Conservation (phyloP, 2,888 invertebrate genomes). For the Caenorhabditis japonica region DNA sequence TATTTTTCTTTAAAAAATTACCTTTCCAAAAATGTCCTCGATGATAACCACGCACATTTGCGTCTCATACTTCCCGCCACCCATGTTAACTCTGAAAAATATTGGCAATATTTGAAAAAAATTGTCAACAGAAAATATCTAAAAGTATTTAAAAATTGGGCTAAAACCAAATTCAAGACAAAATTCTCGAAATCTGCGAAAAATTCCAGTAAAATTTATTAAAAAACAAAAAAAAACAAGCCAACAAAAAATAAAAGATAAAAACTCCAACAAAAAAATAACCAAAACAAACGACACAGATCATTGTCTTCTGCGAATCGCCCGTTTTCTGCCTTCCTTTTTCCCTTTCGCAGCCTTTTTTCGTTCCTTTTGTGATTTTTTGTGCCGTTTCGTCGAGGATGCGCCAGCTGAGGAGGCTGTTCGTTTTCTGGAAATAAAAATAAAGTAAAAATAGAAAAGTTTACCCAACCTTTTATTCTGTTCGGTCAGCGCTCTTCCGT, state of each 20-base stretch:
- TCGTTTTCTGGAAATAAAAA: constrained; percentile 32
- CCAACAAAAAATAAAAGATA: constrained; percentile 12
- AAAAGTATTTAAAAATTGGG: constrained; percentile 2
- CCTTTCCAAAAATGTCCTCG: constrained; percentile 71
- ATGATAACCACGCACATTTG: constrained; percentile 67
- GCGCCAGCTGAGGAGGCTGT: constrained; percentile 19
- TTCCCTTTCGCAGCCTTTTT: constrained; percentile 50
- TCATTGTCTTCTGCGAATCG: constrained; percentile 49
- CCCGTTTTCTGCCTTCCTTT: constrained; percentile 44
- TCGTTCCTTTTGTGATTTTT: constrained; percentile 46
- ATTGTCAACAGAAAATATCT: background rate
- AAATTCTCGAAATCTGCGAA: too few relatives aligned
- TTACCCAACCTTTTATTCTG: constrained; percentile 14
- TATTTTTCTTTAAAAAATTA: background rate
- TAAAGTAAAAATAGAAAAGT: background rate
- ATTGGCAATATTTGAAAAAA: background rate
- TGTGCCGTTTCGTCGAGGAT: constrained; percentile 28
- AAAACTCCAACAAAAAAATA: constrained; percentile 36
- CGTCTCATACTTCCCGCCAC: constrained; percentile 60
- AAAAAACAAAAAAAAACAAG: constrained; percentile 25
- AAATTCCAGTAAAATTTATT: too few relatives aligned
- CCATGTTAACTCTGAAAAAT: constrained; percentile 37
- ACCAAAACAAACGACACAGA: background rate
- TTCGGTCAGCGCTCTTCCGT: constrained; percentile 48
- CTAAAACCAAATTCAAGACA: too few relatives aligned